phyloP scores from a whole-genome alignment of 1,140 invertebrate genomes.

The Zaprionus africanus region DNA sequence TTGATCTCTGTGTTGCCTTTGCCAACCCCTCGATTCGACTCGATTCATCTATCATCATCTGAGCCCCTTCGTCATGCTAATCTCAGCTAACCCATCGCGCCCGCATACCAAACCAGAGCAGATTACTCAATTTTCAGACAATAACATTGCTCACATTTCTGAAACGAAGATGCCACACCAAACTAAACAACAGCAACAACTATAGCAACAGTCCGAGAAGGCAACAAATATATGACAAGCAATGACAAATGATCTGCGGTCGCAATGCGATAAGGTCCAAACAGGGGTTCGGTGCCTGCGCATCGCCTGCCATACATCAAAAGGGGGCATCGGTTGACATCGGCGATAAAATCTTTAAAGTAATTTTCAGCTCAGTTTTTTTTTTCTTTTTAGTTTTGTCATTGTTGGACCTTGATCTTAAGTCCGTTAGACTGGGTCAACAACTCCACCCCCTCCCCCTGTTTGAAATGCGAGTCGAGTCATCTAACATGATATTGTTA shows the following conservation, averaged over 20 bases:
- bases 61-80: slow-evolving; percentile 46
- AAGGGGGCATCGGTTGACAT: slow-evolving; percentile 43
- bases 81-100: slow-evolving; percentile 68
- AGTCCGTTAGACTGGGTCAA: slow-evolving; percentile 52
- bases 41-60: not conserved
- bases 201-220: slow-evolving; percentile 23
- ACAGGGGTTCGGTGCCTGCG: not conserved
- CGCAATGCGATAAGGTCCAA: slow-evolving; percentile 54
- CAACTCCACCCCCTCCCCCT: slow-evolving; percentile 38
- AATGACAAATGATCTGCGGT: slow-evolving; percentile 73
- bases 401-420: slow-evolving; percentile 52
- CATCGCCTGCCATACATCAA: slow-evolving; percentile 56
- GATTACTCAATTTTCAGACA: slow-evolving; percentile 75
- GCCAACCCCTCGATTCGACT: not conserved
- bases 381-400: slow-evolving; percentile 2
- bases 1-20: slow-evolving; percentile 4
- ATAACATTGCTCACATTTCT: slow-evolving; percentile 69
- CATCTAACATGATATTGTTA: slow-evolving; percentile 59
- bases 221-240: slow-evolving; percentile 38
- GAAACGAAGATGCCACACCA: slow-evolving; percentile 69
- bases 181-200: slow-evolving; percentile 39
- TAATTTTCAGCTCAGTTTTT: not conserved
- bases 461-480: slow-evolving; percentile 40
- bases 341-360: slow-evolving; percentile 19
- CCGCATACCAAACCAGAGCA: slow-evolving; percentile 52